phyloP scores from a whole-genome alignment of 2,797 vertebrate species.

The Pseudochaenichthys georgianus region DNA sequence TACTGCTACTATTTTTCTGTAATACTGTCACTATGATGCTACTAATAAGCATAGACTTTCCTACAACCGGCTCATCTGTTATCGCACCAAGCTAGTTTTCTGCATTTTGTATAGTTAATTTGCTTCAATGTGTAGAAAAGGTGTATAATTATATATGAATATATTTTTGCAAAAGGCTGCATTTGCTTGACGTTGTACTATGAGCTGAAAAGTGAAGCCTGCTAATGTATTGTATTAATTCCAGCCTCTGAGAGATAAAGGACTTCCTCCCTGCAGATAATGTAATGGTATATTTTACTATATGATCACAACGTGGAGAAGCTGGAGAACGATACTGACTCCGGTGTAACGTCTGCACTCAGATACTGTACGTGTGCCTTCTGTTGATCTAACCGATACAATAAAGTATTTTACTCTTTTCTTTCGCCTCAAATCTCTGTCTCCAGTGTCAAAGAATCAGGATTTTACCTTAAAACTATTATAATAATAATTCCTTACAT shows the following conservation, averaged over 20 bases:
- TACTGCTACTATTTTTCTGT: conserved; percentile 70
- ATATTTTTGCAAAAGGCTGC: conserved; percentile 84
- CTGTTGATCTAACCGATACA: conserved; percentile 91
- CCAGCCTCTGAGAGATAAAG: conserved; percentile 5
- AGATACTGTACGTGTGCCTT: conserved; percentile 77
- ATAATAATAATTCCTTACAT: no score
- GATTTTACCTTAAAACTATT: no score
- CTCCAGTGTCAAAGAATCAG: not conserved
- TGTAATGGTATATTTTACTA: conserved; percentile 48
- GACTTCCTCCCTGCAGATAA: conserved; percentile 17
- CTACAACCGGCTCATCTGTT: conserved; percentile 34
- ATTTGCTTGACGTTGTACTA: conserved; percentile 64
- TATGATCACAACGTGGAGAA: conserved; percentile 23
- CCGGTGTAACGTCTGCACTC: conserved; percentile 56
- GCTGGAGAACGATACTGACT: conserved; percentile 38
- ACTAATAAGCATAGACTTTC: conserved; percentile 54
- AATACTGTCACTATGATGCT: conserved; percentile 51
- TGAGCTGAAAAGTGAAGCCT: conserved; percentile 52
- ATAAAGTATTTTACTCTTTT: conserved; percentile 88
- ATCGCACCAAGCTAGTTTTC: conserved; percentile 52
- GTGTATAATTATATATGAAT: conserved; percentile 83
- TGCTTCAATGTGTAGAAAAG: conserved; percentile 72
- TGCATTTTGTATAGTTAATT: conserved; percentile 76
- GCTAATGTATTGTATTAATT: conserved; percentile 33
- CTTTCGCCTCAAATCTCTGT: not conserved